Conservation (phyloP, 2,797 vertebrate species). For the Sarcophilus harrisii region DNA sequence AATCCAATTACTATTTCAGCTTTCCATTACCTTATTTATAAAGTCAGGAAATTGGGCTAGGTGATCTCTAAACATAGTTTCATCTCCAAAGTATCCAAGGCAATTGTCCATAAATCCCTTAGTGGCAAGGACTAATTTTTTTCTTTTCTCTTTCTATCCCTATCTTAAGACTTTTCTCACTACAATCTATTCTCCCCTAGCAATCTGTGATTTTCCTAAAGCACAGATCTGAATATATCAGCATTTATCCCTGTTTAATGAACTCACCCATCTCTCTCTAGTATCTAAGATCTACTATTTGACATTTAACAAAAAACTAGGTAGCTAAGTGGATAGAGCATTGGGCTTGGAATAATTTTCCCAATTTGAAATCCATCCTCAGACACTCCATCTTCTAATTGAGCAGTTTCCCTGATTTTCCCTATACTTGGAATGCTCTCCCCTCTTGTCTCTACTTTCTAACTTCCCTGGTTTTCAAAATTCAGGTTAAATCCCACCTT, state of each 20-base stretch:
- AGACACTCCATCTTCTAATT: neutral
- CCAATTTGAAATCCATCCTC: neutral
- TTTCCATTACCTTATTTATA: neutral
- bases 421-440: neutral
- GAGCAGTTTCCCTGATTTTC: neutral
- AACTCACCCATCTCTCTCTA: neutral
- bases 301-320: neutral
- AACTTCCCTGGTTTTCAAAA: neutral
- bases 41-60: neutral
- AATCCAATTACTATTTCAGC: neutral
- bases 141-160: neutral
- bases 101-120: neutral
- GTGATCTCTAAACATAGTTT: neutral
- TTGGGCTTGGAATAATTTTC: neutral
- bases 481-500: neutral
- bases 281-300: neutral
- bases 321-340: neutral
- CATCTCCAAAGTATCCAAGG: neutral
- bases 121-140: neutral
- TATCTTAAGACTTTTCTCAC: neutral
- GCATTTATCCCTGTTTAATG: neutral
- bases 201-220: neutral
- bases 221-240: neutral
- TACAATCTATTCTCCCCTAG: neutral
- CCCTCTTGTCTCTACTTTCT: neutral